phyloP scores from a whole-genome alignment of 2,797 vertebrate genomes.

The Crocodylus rhombifer region DNA sequence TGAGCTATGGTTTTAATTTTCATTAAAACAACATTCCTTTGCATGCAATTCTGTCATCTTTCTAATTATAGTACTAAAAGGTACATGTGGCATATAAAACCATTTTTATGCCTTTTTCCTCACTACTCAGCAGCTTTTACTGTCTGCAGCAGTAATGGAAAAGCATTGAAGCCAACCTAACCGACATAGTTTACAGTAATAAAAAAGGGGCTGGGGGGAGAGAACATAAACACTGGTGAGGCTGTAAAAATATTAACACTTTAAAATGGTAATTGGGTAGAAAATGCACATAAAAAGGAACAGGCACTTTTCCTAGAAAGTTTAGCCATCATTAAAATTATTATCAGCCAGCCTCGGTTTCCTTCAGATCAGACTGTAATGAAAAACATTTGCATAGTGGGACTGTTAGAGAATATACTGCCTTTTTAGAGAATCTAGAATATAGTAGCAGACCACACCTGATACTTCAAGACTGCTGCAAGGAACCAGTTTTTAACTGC shows the following conservation, averaged over 20 bases:
- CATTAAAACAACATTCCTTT: slow-evolving; percentile 14
- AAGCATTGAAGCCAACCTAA: background rate
- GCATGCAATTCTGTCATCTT: slow-evolving; percentile 3
- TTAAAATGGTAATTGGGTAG: background rate
- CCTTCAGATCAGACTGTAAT: background rate
- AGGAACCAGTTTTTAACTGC: background rate
- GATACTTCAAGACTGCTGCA: background rate
- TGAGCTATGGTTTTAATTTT: slow-evolving; percentile 15
- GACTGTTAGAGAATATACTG: background rate
- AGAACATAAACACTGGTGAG: background rate
- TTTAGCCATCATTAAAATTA: background rate
- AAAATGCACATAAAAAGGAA: background rate
- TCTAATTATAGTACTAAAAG: background rate
- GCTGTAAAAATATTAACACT: background rate
- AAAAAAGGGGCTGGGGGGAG: background rate
- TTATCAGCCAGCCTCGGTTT: background rate
- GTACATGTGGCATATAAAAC: background rate
- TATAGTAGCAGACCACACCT: accelerated
- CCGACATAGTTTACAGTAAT: background rate
- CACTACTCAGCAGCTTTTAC: slow-evolving; percentile 43
- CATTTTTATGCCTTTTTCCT: background rate
- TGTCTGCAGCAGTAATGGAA: slow-evolving; percentile 32
- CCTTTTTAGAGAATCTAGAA: background rate
- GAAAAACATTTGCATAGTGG: background rate
- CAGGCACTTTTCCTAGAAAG: background rate